phyloP scores from a whole-genome alignment of 1,140 invertebrate species.

The Grapholita molesta region DNA sequence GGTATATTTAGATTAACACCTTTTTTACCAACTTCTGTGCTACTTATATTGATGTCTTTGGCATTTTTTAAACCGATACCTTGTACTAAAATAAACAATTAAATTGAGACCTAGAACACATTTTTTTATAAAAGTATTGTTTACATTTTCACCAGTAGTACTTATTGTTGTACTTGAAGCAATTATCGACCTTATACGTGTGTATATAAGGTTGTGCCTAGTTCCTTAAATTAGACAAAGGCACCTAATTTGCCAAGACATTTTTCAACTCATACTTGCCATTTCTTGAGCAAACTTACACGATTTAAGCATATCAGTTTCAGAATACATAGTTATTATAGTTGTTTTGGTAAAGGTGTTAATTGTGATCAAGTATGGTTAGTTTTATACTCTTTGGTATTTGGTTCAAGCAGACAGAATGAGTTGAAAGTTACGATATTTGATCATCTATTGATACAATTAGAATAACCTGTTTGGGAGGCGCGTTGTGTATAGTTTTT shows the following conservation, averaged over 20 bases:
- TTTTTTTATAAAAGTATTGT: background rate
- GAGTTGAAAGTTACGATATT: background rate
- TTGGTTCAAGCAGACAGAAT: background rate
- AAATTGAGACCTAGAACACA: background rate
- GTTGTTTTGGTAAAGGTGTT: constrained; percentile 22
- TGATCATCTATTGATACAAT: constrained; percentile 27
- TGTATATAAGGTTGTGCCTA: background rate
- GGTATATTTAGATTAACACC: background rate
- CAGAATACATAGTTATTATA: constrained; percentile 23
- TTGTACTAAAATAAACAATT: background rate
- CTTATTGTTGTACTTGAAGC: background rate
- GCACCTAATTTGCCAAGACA: background rate
- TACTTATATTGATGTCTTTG: background rate
- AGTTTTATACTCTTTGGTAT: background rate
- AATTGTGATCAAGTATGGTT: background rate
- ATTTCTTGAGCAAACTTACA: constrained; percentile 37
- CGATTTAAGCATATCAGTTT: constrained; percentile 63
- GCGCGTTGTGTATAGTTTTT: background rate
- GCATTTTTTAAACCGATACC: background rate
- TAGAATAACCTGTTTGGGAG: constrained; percentile 19
- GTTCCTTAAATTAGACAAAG: background rate
- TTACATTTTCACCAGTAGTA: background rate
- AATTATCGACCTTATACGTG: background rate
- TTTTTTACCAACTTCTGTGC: background rate
- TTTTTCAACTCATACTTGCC: constrained; percentile 2